phyloP scores from a whole-genome alignment of 2,113 vertebrate genomes.

The Pionites leucogaster region DNA sequence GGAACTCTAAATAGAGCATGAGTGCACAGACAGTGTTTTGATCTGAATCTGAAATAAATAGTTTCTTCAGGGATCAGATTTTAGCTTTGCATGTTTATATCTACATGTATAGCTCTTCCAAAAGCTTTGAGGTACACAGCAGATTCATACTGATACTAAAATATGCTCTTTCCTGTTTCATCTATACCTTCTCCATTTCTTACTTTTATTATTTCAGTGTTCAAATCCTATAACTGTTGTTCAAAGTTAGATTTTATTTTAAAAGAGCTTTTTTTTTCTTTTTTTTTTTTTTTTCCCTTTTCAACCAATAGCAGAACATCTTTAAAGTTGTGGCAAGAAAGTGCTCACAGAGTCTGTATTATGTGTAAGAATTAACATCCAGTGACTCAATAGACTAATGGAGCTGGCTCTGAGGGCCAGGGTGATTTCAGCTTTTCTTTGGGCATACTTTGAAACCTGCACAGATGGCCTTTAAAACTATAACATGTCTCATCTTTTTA shows the following conservation, averaged over 20 bases:
- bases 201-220: not conserved
- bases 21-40: not conserved
- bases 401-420: not conserved
- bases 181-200: not conserved
- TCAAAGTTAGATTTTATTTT: not conserved
- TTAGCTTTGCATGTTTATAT: not conserved
- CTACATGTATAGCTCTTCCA: not conserved
- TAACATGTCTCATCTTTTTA: not conserved
- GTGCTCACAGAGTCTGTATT: rapidly evolving
- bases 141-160: not conserved
- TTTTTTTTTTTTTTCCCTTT: not conserved
- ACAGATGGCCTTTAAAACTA: not conserved
- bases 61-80: not conserved
- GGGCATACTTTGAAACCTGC: not conserved
- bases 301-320: not conserved
- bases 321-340: not conserved
- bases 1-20: not conserved
- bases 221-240: not conserved
- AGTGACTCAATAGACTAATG: not conserved
- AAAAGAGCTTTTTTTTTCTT: not conserved
- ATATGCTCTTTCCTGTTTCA: not conserved
- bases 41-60: not conserved
- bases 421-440: not conserved
- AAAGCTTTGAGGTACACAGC: not conserved
- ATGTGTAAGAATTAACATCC: not conserved